Percentiles rank a stretch among this genome's conserved stretches.
Evolutionary conservation across 1,140 invertebrate species (phyloP).

Genomic region (Archivesica marissinica): DNA sequence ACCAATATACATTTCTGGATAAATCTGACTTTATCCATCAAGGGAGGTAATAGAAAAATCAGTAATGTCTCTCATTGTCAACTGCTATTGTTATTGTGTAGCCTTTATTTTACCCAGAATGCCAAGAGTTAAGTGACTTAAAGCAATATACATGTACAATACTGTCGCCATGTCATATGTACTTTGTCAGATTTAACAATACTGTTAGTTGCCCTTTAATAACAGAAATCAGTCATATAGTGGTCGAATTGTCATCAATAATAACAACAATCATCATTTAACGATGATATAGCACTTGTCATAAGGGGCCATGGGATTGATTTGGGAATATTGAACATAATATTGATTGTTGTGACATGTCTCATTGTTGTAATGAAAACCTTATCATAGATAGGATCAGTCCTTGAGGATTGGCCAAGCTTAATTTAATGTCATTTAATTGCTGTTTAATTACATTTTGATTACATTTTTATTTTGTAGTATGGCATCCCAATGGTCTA

Average conservation of each 20-base stretch:
- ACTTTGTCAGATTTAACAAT: slow-evolving; percentile 2
- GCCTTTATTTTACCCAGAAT: too few relatives aligned
- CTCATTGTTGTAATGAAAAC: not conserved
- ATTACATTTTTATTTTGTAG: not conserved
- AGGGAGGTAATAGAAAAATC: too few relatives aligned
- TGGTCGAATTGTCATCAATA: not conserved
- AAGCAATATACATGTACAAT: not conserved
- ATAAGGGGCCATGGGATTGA: not conserved
- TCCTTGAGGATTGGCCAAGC: not conserved
- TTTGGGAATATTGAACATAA: not conserved
- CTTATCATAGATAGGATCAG: not conserved
- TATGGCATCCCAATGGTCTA: too few relatives aligned
- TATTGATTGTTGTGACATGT: not conserved
- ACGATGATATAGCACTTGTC: not conserved
- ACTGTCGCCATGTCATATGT: not conserved
- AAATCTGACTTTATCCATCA: too few relatives aligned
- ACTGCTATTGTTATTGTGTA: too few relatives aligned
- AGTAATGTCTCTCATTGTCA: too few relatives aligned
- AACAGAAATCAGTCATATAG: not conserved
- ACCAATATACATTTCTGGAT: too few relatives aligned
- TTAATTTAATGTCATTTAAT: not conserved
- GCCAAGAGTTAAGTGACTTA: not conserved
- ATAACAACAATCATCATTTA: slow-evolving; percentile 23
- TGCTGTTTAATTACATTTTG: not conserved
- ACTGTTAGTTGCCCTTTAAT: not conserved